Percentiles rank a stretch among this genome's conserved stretches.
Conservation (phyloP, 2,113 vertebrate species). For the Laticauda laticaudata region DNA sequence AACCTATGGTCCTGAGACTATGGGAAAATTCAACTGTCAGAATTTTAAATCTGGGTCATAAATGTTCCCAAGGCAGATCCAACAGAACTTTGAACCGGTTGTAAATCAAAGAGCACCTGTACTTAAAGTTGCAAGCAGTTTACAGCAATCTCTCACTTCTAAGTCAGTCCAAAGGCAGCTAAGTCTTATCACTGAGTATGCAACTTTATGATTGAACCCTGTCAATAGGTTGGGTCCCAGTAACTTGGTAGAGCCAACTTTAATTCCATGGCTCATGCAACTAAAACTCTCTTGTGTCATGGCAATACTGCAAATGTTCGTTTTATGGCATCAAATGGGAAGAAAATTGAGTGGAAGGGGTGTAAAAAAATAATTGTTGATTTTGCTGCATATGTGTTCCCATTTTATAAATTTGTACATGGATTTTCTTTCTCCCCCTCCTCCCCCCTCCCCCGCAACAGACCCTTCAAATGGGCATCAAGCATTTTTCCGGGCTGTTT, state of each 20-base stretch:
- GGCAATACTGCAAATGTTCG: not conserved
- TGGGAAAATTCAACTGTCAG: not conserved
- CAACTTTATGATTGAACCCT: not conserved
- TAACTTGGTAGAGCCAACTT: not conserved
- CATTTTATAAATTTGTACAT: not conserved
- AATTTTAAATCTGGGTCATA: too few species aligned
- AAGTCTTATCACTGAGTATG: not conserved
- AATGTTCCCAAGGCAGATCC: too few species aligned
- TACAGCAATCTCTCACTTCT: not conserved
- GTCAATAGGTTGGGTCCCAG: not conserved
- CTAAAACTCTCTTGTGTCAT: not conserved
- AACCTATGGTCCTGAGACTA: not conserved
- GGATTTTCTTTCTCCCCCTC: not conserved
- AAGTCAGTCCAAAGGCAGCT: not conserved
- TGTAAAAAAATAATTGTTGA: not conserved
- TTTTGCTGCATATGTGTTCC: not conserved
- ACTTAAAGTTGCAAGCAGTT: not conserved
- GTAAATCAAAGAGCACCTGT: not conserved
- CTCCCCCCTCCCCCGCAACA: conserved; percentile 48
- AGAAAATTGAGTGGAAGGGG: not conserved
- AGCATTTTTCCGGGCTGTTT: conserved; percentile 96
- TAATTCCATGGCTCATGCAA: not conserved
- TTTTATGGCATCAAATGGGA: not conserved
- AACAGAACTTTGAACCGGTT: not conserved
- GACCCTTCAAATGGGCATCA: conserved; percentile 98